Base-by-base conservation (phyloP, 2,113 vertebrate genomes). In the Barbus barbus region DNA sequence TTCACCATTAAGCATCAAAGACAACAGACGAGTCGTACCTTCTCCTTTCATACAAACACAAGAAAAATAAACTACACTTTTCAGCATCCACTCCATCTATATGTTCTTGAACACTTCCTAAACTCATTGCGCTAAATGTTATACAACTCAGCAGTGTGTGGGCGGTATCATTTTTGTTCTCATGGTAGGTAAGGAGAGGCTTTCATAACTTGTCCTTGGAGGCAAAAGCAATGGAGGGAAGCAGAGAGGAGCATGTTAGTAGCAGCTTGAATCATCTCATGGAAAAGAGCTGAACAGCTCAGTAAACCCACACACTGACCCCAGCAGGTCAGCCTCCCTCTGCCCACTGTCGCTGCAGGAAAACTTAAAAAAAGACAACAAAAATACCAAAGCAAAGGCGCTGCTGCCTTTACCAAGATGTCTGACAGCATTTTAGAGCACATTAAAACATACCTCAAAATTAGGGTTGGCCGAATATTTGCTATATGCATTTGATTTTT, bases 161-260 rank as follows among this genome's bases (percentile, higher is more conserved):
- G 93, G 94, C 86, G 94, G 84, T 87, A 61, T 86, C 51, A 89
- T 88, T 85, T 90, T 82, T 78, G 84, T 88, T 91, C 91, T 89
- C 88, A 87, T 73, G 84, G 89, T 86, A 91, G 91, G 90, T 89
- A 88, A 91, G 90, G 90, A 92, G 90, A 92, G 92, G 90, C 91
- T 94, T 94, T 94, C 89, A 90, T 94, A 94, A 94, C 92, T 87
- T 87, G 90, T 94, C 92, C 92, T 94, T 92, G 83, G 88, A 86
- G 78, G 75, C 85, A 80, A 88, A 79, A 82, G 88, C 58, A 41
- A 85, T 78, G 48, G 93, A 93, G 89, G 90, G 87, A 85, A 92
- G 89, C 90, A 88, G 22, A 58, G 84, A 90, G 88, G 85, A 89
- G 89, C 92, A 89, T 88, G 89, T 92, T 89, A 90, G 90, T 85